Conservation (phyloP, 2,113 vertebrate species). For the Ciconia boyciana region DNA sequence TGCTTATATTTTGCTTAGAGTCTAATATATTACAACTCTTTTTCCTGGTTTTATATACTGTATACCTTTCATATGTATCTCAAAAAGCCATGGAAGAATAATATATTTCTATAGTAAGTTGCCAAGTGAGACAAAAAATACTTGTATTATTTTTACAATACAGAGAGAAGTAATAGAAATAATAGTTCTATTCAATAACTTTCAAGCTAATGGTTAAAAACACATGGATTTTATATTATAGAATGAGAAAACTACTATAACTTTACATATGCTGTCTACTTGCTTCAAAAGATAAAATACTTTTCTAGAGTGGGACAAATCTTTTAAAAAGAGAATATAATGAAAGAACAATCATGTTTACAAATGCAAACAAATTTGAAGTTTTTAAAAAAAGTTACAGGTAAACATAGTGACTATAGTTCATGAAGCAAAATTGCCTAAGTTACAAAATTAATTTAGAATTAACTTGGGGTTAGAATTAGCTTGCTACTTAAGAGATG, state of each 20-base stretch:
- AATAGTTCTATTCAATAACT: not conserved
- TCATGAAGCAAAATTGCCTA: not conserved
- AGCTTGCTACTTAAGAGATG: not conserved
- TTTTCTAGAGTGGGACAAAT: not conserved
- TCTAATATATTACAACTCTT: not conserved
- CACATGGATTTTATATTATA: not conserved
- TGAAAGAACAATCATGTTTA: not conserved
- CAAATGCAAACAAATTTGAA: not conserved
- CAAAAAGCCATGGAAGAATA: not conserved
- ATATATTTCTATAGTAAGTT: not conserved
- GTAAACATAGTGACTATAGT: not conserved
- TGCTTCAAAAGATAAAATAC: not conserved
- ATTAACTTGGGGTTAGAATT: not conserved
- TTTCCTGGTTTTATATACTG: not conserved
- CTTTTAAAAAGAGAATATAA: not conserved
- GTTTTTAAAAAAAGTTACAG: not conserved
- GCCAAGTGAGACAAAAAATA: not conserved
- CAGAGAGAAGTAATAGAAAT: not conserved
- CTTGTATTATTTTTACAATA: not conserved
- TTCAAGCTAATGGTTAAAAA: not conserved
- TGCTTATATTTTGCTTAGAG: not conserved
- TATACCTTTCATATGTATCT: not conserved
- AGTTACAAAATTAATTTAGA: not conserved
- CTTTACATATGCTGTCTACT: not conserved
- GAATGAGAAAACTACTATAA: not conserved